Base-by-base conservation (phyloP, 2,113 vertebrate genomes). In the Sprattus sprattus region DNA sequence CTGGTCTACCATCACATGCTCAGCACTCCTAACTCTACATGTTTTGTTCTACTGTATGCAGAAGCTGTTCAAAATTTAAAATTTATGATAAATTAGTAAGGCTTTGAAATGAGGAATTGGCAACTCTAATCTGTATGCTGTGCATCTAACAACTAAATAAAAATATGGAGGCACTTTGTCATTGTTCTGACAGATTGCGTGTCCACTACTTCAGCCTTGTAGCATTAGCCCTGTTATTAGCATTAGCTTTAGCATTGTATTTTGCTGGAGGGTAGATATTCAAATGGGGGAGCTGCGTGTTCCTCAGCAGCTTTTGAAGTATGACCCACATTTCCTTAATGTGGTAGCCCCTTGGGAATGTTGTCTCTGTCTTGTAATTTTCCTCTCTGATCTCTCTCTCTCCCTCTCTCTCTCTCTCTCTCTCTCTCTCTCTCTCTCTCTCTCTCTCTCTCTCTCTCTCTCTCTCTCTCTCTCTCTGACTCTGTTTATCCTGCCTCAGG, bases 1-100 rank as follows among this genome's bases (percentile, higher is more conserved):
- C 94, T 99, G 91, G 99, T 98, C 54, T 39, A 39, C 2, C 2
- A 39, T 1, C 39, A 39, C 39, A 39, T 39, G 39, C n/a, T n/a
- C n/a, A n/a, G n/a, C 39, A 39, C 39, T 39, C 39, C 39, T 39
- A 39, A 39, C 39, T 39, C 39, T 1, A 39, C 39, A 1, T 39
- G 2, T 39, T 39, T 39, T 39, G 39, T 39, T 39, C 39, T 39
- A 39, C 39, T 1, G 39, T 39, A 39, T 39, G 39, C 39, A 39
- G 1, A 39, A 1, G 1, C 39, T 39, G 1, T 39, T 39, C 39
- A 39, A 39, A 39, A 39, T 39, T 39, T 39, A 2, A 1, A 39
- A 39, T 39, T 39, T 1, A 39, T 39, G 1, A 39, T 39, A 39
- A 39, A 39, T 39, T 1, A 39, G 2, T 39, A 39, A 2, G 39